phyloP scores from a whole-genome alignment of 2,888 invertebrate genomes.

The Eupsilia transversa region DNA sequence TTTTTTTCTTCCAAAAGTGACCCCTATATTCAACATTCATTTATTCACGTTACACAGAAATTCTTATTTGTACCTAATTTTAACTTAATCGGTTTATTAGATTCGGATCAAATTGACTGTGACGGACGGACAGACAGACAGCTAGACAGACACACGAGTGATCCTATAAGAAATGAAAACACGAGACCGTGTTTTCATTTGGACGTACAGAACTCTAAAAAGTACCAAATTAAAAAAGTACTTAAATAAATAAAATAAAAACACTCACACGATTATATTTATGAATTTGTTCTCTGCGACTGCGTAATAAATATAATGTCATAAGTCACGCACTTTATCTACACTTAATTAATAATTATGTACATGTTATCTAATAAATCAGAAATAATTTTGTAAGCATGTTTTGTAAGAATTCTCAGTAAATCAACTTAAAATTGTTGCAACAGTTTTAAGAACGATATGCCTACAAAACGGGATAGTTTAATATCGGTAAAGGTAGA shows the following conservation, averaged over 20 bases:
- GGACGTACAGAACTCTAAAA: no score
- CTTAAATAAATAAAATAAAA: background rate
- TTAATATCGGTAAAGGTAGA: no score
- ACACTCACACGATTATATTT: background rate
- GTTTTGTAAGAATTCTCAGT: conserved; percentile 11
- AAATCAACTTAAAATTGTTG: background rate
- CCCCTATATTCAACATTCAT: no score
- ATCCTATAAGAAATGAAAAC: no score
- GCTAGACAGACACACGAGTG: no score
- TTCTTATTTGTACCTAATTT: no score
- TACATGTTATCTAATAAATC: conserved; percentile 3
- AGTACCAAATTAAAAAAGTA: background rate
- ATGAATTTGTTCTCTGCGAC: conserved; percentile 7
- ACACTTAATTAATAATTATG: conserved; percentile 1
- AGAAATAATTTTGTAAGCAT: conserved; percentile 34
- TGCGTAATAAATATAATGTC: conserved; percentile 12
- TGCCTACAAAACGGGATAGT: background rate
- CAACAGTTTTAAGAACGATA: background rate
- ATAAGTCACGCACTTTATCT: conserved; percentile 36
- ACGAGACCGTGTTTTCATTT: no score
- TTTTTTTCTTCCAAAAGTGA: no score
- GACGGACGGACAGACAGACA: no score
- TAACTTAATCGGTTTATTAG: no score
- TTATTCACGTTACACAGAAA: no score
- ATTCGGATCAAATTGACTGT: no score